phyloP scores from a whole-genome alignment of 2,113 vertebrate species.

The Scytalopus superciliaris region DNA sequence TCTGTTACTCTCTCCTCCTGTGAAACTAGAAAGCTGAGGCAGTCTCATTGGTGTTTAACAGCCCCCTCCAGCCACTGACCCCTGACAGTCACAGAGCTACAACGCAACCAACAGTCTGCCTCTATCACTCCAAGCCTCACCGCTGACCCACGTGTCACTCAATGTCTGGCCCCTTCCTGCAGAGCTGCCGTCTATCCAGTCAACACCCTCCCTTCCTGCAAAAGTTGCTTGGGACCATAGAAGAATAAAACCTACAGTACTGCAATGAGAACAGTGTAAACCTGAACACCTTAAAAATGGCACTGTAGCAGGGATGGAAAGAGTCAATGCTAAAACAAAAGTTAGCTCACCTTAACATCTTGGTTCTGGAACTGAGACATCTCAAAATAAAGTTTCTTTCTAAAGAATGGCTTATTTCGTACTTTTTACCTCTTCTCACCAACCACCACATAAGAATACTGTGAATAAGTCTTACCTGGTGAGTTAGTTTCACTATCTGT shows the following conservation, averaged over 20 bases:
- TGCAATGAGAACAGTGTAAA: not conserved
- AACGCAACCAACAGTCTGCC: accelerated
- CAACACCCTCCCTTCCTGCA: not conserved
- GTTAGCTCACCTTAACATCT: not conserved
- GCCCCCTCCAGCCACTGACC: not conserved
- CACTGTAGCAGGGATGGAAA: not conserved
- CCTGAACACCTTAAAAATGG: not conserved
- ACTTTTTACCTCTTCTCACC: not conserved
- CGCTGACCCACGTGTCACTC: not conserved
- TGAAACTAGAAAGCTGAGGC: not conserved
- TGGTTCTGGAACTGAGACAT: not conserved
- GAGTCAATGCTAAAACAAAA: not conserved
- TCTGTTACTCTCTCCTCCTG: accelerated
- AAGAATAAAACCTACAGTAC: not conserved
- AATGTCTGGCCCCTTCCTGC: no score
- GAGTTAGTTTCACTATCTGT: conserved; percentile 95
- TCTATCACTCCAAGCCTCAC: not conserved
- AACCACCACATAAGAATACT: not conserved
- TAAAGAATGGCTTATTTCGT: not conserved
- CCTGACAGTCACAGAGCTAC: not conserved
- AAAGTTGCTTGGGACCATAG: not conserved
- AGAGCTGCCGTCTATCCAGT: not conserved
- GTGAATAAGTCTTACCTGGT: conserved; percentile 79
- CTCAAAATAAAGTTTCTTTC: not conserved
- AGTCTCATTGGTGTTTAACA: not conserved